A percentile compares a stretch with the other conserved stretches of the same genome.
Evolutionary conservation across 2,888 invertebrate species (phyloP).

Genomic region (Drosophila yooni): DNA sequence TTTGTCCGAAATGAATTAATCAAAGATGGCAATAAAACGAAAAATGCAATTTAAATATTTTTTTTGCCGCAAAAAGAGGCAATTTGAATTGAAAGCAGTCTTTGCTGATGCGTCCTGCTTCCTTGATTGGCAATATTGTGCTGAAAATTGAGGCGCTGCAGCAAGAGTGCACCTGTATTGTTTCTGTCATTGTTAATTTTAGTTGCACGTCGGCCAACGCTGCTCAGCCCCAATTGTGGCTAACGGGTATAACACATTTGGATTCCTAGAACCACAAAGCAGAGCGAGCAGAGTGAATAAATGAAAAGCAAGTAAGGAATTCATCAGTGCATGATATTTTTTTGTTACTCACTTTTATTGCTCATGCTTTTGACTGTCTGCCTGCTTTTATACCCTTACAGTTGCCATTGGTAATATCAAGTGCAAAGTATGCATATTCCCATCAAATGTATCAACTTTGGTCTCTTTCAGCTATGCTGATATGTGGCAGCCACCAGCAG

Average conservation of each 20-base stretch:
- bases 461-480: not conserved
- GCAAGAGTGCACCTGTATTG: constrained; percentile 13
- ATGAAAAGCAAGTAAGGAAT: constrained; percentile 44
- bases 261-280: constrained; percentile 22
- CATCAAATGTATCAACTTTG: no score
- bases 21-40: not conserved
- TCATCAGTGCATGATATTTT: constrained; percentile 52
- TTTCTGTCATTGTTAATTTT: constrained; percentile 38
- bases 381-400: constrained; percentile 36
- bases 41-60: not conserved
- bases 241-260: constrained; percentile 37
- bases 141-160: constrained; percentile 50
- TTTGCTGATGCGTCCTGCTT: constrained; percentile 27
- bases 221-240: constrained; percentile 16
- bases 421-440: not conserved
- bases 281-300: constrained; percentile 34
- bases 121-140: constrained; percentile 26
- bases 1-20: not conserved
- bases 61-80: not conserved
- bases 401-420: not conserved
- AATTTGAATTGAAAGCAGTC: constrained; percentile 77
- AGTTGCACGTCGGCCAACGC: constrained; percentile 30
- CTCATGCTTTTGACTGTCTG: constrained; percentile 18
- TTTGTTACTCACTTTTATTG: constrained; percentile 40
- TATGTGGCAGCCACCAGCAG: not conserved